Base-by-base conservation (phyloP, 1,140 invertebrate species). In the Melanaphis sacchari region DNA sequence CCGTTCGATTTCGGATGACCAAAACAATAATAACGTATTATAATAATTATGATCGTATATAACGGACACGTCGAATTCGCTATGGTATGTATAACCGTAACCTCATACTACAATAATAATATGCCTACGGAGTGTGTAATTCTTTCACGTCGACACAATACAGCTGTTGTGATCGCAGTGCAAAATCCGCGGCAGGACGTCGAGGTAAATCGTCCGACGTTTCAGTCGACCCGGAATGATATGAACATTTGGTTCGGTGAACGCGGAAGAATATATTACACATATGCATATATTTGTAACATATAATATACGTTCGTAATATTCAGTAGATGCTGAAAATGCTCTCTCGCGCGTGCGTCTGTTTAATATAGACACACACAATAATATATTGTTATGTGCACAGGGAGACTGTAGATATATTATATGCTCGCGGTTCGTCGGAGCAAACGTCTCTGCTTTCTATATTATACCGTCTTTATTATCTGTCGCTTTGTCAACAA, bases 341-440 rank as follows among this genome's bases (percentile, higher is more conserved):
- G 59, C 59, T 36, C 11, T 15, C 36, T 5, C 31, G 59, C 26
- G 54, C 54, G 24, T 26, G 54, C 7, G 24, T 76, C 31, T 21
- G 59, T 36, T 76, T 76, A 76, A 76, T 76, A 76, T n/a, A 76
- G 15, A n/a, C 59, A 76, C 59, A 54, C n/a, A 66, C n/a, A 76
- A 59, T 59, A 59, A n/a, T 76, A 76, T n/a, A 76, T 76, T 76
- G n/a, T 76, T 76, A 76, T n/a, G 31, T 76, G 59, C 59, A 76
- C 59, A n/a, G 15, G 31, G 15, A 76, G 18, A n/a, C 59, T n/a
- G 15, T n/a, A 15, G n/a, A n/a, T 76, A 76, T n/a, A n/a, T 76
- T n/a, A 76, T 76, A n/a, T n/a, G 59, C 3, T 76, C 11, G 59
- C n/a, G 59, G 59, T 76, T 76, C 31, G 59, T 76, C 59, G 15